Percentiles rank a stretch among this genome's conserved stretches.
Conservation (phyloP, 2,797 vertebrate genomes). For the Macroramphosus scolopax region DNA sequence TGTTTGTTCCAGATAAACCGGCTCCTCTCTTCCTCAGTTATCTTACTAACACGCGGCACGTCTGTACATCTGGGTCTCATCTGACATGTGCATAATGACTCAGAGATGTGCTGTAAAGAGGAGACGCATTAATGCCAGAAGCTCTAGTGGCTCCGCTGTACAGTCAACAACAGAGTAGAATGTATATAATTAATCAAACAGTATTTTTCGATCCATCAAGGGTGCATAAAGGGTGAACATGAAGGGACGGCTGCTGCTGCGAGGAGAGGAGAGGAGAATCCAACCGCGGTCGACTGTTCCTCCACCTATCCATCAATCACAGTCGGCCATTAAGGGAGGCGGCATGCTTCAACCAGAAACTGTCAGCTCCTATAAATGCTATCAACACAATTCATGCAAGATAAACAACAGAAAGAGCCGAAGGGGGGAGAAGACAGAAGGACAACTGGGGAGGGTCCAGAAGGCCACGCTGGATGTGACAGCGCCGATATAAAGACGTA, state of each 20-base stretch:
- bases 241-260: neutral
- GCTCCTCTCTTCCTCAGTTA: slow-evolving; percentile 5
- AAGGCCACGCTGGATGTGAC: slow-evolving; percentile 27
- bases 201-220: slow-evolving; percentile 28
- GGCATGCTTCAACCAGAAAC: slow-evolving; percentile 61
- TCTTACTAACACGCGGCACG: neutral
- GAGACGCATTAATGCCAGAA: too few species aligned
- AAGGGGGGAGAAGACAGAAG: slow-evolving; percentile 12
- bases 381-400: slow-evolving; percentile 59
- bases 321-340: slow-evolving; percentile 51
- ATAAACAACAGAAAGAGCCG: slow-evolving; percentile 44
- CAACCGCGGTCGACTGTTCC: slow-evolving; percentile 29
- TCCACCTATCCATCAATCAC: slow-evolving; percentile 63
- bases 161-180: too few species aligned
- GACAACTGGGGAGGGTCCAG: slow-evolving; percentile 14
- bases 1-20: slow-evolving; percentile 2
- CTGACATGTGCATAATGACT: slow-evolving; percentile 9
- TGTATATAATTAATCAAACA: too few species aligned
- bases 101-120: slow-evolving; percentile 14
- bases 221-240: slow-evolving; percentile 23
- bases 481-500: slow-evolving; percentile 18
- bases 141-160: too few species aligned
- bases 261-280: slow-evolving; percentile 9
- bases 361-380: slow-evolving; percentile 67
- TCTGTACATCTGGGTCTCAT: slow-evolving; percentile 1